Evolutionary conservation across 2,888 invertebrate species (phyloP).

Genomic region (Brachylomia viminalis): DNA sequence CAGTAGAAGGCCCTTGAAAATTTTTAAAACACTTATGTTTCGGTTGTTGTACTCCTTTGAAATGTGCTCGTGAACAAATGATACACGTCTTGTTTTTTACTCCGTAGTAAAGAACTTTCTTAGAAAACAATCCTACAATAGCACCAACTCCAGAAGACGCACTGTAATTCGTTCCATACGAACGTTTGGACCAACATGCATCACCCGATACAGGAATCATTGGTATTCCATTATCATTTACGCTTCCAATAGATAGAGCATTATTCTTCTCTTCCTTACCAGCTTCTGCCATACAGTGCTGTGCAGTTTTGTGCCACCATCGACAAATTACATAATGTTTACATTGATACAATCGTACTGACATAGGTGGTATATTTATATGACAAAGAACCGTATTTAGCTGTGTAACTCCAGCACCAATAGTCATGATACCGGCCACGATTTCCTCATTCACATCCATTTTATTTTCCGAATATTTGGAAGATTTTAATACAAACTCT

Average conservation of each 20-base stretch:
- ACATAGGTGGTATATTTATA: slow-evolving; percentile 9
- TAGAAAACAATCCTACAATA: background rate
- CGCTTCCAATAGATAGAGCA: background rate
- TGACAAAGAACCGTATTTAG: background rate
- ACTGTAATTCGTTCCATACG: slow-evolving; percentile 9
- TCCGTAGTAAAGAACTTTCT: slow-evolving; percentile 2
- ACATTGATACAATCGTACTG: slow-evolving; percentile 2
- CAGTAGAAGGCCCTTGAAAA: background rate
- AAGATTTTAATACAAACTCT: background rate
- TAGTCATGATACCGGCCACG: background rate
- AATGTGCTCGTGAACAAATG: background rate
- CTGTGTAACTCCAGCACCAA: background rate
- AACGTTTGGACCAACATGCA: slow-evolving; percentile 10
- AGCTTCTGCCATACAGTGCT: background rate
- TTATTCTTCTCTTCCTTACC: slow-evolving; percentile 5
- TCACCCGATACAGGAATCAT: slow-evolving; percentile 11
- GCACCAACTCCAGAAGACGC: slow-evolving; percentile 8
- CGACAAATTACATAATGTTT: background rate
- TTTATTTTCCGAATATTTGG: background rate
- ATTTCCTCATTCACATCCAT: slow-evolving; percentile 5
- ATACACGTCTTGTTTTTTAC: background rate
- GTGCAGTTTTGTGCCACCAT: background rate
- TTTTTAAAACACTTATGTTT: background rate
- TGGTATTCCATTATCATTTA: background rate
- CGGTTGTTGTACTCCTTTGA: background rate